Base-by-base conservation (phyloP, 2,797 vertebrate species). In the Anolis apletophallus region DNA sequence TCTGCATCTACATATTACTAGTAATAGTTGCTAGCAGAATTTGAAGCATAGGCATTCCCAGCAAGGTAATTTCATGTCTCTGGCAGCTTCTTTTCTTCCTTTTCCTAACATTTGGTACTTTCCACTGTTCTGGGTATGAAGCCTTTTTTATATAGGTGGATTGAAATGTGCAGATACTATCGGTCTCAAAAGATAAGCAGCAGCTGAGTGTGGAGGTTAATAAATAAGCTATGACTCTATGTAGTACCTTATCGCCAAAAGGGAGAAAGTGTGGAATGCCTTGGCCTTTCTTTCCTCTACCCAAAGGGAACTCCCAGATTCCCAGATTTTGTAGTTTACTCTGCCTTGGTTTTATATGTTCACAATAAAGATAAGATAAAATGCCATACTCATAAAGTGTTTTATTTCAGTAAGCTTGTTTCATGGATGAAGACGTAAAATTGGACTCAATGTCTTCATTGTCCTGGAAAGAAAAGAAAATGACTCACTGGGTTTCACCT, bases 401-500 rank as follows among this genome's bases (percentile, higher is more conserved):
- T 84, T 83, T 10, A 3, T 80, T 61, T 12, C 26, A 0, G 1
- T 68, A 55, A n/a, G 0, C 0, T 1, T 3, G 40, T 76, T 61
- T 34, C 8, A 29, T 0, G 0, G 67, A 2, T 29, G 75, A 54
- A 61, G 73, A 74, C 34, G n/a, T 81, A 50, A 3, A 36, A 81
- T 59, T 34, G 29, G 29, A 17, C 81, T 84, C n/a, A 3, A 29
- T 81, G 52, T 17, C 0, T 1, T 74, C 23, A 16, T 69, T 84
- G 0, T 0, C 34, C 86, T 85, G 40, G 61, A 5, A 7, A 12
- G 34, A 8, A 54, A 34, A 0, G 0, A 52, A n/a, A 21, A 5
- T 21, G 82, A 90, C 7, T 78, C 68, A 85, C 11, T 23, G 19
- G 21, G 50, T 76, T 90, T 83, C 85, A 86, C 52, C 23, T 80